These are phyloP conservation scores for Girardia tigrina DNA, from an alignment of 2,888 invertebrate species.

Conservation along the genomic window DNA sequence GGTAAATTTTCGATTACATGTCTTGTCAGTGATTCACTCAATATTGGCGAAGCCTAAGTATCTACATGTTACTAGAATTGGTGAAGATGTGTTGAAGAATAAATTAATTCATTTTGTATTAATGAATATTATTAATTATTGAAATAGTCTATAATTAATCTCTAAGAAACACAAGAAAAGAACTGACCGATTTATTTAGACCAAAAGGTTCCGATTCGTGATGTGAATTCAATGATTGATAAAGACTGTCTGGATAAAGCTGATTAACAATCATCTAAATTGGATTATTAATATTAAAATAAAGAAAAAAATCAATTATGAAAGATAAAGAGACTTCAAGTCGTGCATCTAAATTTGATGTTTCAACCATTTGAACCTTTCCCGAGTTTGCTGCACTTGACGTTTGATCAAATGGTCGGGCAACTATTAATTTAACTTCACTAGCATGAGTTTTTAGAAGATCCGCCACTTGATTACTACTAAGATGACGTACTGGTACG, in stretches of 20 bases:
- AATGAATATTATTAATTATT: too few species aligned
- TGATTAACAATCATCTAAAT: constrained; percentile 9
- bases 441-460: neutral
- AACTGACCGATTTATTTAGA: neutral
- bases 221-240: neutral
- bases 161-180: too few species aligned
- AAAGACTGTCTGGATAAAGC: neutral
- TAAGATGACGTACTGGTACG: neutral
- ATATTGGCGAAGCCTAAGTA: too few species aligned
- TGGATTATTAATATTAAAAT: neutral
- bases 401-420: neutral
- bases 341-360: neutral
- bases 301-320: neutral
- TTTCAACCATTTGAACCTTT: constrained; percentile 15
- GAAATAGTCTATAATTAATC: too few species aligned
- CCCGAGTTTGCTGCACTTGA: neutral
- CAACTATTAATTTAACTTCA: neutral
- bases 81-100: too few species aligned
- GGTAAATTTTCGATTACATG: too few species aligned
- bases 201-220: neutral
- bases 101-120: too few species aligned
- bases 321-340: neutral
- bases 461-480: constrained; percentile 3
- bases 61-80: too few species aligned
- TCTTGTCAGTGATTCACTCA: too few species aligned